Evolutionary conservation across 2,797 vertebrate species (phyloP).

Genomic region (Podargus strigoides): DNA sequence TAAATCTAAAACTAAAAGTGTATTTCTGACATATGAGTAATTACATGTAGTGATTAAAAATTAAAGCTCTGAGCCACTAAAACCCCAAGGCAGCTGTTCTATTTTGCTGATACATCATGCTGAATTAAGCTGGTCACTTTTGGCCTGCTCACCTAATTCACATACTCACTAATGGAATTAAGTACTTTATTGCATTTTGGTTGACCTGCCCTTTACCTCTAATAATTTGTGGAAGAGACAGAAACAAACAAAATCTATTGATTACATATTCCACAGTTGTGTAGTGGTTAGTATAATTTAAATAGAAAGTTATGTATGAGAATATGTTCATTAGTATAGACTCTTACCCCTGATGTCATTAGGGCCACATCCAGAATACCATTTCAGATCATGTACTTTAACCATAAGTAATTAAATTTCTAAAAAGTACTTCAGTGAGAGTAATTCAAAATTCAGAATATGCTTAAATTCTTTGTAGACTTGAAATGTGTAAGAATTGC

Average conservation of each 20-base stretch:
- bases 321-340: not conserved
- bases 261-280: not conserved
- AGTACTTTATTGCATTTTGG: not conserved
- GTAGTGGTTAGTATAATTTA: not conserved
- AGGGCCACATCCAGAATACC: not conserved
- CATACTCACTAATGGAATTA: not conserved
- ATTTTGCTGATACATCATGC: not conserved
- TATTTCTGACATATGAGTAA: not conserved
- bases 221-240: not conserved
- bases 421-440: not conserved
- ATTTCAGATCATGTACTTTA: not conserved
- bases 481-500: not conserved
- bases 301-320: not conserved
- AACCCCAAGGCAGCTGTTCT: not conserved
- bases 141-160: not conserved
- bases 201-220: not conserved
- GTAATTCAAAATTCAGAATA: not conserved
- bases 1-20: not conserved
- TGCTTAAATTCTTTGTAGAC: not conserved
- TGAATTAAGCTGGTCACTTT: constrained; percentile 6
- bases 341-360: not conserved
- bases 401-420: not conserved
- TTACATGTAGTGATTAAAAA: constrained; percentile 5
- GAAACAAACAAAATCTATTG: not conserved
- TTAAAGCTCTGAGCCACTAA: not conserved